Conservation (phyloP, 2,888 invertebrate genomes). For the Limnephilus marmoratus region DNA sequence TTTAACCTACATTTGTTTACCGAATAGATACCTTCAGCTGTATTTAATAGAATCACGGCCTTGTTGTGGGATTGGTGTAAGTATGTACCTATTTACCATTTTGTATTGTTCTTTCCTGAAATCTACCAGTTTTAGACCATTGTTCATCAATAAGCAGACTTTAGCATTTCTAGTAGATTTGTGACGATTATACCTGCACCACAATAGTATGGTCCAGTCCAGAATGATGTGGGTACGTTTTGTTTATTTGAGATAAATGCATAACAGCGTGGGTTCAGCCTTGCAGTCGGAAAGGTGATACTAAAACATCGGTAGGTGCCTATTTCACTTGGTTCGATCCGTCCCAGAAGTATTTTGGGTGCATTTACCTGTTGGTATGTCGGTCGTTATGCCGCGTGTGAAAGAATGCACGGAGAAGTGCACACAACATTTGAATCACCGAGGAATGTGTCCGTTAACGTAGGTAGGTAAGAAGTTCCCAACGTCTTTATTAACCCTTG, state of each 20-base stretch:
- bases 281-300: no score
- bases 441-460: slow-evolving; percentile 8
- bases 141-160: no score
- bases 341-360: slow-evolving; percentile 54
- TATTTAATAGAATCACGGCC: slow-evolving; percentile 17
- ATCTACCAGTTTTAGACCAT: no score
- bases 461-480: background rate
- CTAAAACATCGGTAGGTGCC: no score
- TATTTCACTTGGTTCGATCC: background rate
- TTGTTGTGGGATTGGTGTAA: background rate
- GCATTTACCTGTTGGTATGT: slow-evolving; percentile 63
- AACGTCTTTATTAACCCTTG: slow-evolving; percentile 36
- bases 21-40: slow-evolving; percentile 11
- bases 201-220: background rate
- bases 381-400: slow-evolving; percentile 47
- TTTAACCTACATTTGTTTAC: slow-evolving; percentile 28
- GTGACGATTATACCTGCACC: background rate
- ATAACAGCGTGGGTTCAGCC: background rate
- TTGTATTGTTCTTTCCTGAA: no score
- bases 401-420: slow-evolving; percentile 43
- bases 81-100: background rate
- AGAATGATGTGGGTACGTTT: background rate
- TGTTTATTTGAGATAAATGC: background rate
- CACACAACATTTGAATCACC: slow-evolving; percentile 42
- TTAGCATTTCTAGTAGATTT: background rate